These are phyloP conservation scores for Micrastur ruficollis DNA, from an alignment of 2,797 vertebrate genomes.

Conservation along the genomic window DNA sequence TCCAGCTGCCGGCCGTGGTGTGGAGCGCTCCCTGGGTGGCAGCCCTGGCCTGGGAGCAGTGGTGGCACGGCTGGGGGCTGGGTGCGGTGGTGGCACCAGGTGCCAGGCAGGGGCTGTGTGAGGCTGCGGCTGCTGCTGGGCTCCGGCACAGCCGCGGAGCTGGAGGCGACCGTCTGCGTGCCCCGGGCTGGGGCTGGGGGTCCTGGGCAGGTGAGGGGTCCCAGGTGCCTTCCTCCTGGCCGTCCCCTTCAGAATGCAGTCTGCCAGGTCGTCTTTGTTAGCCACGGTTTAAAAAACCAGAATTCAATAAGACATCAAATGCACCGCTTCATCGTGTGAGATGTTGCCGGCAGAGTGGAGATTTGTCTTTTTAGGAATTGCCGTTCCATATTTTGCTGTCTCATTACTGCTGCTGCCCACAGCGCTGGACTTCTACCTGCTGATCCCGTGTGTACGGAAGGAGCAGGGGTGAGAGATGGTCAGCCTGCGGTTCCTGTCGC, in stretches of 20 bases:
- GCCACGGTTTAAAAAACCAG: fast-evolving
- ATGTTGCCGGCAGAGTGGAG: neutral
- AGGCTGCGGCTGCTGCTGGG: neutral
- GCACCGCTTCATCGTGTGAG: too few species aligned
- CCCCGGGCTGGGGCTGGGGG: neutral
- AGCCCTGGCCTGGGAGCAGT: neutral
- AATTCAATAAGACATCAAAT: fast-evolving
- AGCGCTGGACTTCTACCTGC: fast-evolving
- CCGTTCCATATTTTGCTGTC: neutral
- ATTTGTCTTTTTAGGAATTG: neutral
- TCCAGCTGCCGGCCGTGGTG: neutral
- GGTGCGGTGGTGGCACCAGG: neutral
- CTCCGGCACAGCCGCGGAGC: neutral
- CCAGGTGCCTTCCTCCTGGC: neutral
- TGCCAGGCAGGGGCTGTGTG: neutral
- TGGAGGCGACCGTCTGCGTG: neutral
- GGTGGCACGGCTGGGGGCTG: fast-evolving
- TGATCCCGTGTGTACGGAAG: fast-evolving
- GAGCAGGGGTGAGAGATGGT: fast-evolving
- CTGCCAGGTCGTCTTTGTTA: neutral
- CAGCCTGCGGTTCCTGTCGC: fast-evolving
- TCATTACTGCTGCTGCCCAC: fast-evolving
- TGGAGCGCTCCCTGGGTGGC: neutral
- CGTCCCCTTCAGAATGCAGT: neutral
- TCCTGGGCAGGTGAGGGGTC: neutral